A percentile compares a stretch with the other conserved stretches of the same genome.
phyloP scores from a whole-genome alignment of 2,113 vertebrate genomes.

The Manacus vitellinus region DNA sequence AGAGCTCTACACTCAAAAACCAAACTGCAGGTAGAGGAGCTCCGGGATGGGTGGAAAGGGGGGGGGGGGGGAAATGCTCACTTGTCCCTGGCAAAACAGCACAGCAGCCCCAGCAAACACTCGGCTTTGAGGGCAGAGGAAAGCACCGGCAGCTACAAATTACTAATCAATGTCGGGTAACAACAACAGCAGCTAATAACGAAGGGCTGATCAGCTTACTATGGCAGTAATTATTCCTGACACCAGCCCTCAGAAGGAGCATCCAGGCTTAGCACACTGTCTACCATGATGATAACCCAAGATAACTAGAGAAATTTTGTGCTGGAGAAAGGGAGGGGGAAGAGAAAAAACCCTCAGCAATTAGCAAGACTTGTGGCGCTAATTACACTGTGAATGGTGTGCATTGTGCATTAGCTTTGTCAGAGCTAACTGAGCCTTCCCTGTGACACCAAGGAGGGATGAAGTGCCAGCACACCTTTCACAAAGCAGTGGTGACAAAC shows the following conservation, averaged over 20 bases:
- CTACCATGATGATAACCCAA: constrained; percentile 43
- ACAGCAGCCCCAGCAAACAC: not conserved
- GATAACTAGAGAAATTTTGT: constrained; percentile 37
- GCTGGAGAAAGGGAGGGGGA: not conserved
- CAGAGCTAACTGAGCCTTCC: not conserved
- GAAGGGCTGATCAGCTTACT: constrained; percentile 64
- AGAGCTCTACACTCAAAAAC: not conserved
- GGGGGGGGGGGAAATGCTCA: not conserved
- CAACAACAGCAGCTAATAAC: constrained; percentile 69
- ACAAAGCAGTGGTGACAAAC: not conserved
- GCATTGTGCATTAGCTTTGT: not conserved
- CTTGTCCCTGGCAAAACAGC: constrained; percentile 22
- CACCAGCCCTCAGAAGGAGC: constrained; percentile 46
- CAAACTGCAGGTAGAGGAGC: not conserved
- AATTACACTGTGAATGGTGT: constrained; percentile 61
- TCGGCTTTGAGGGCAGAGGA: not conserved
- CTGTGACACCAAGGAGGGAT: not conserved
- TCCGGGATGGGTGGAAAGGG: not conserved
- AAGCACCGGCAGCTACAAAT: constrained; percentile 63
- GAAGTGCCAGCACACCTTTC: not conserved
- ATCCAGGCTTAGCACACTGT: constrained; percentile 22
- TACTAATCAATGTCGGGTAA: constrained; percentile 66
- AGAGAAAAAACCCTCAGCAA: not conserved
- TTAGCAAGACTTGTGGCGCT: constrained; percentile 51
- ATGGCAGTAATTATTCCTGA: constrained; percentile 60